A percentile compares a stretch with the other conserved stretches of the same genome.
These are phyloP conservation scores for Rhodinocichla rosea DNA, from an alignment of 2,113 vertebrate species.

Conservation along the genomic window DNA sequence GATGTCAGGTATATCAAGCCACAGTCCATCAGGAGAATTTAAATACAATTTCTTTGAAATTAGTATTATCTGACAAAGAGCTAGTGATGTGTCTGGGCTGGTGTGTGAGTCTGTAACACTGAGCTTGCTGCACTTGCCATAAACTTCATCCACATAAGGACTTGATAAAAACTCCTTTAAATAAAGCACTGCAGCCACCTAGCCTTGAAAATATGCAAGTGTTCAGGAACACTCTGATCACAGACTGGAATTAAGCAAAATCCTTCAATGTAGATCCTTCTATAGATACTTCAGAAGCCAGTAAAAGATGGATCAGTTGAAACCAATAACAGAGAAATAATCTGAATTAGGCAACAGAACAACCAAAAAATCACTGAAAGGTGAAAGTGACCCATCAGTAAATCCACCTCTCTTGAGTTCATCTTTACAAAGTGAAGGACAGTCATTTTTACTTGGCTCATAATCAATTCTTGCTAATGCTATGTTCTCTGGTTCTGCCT, in stretches of 20 bases:
- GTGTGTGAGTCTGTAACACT: not conserved
- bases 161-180: not conserved
- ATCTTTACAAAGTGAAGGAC: not conserved
- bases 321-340: not conserved
- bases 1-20: not conserved
- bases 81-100: not conserved
- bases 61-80: not conserved
- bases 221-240: not conserved
- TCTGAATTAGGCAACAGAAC: not conserved
- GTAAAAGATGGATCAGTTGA: not conserved
- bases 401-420: not conserved
- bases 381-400: not conserved
- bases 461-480: constrained; percentile 35
- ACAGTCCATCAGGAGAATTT: not conserved
- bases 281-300: not conserved
- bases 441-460: not conserved
- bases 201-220: constrained; percentile 57
- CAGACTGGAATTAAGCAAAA: not conserved
- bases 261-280: not conserved
- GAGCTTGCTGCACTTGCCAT: not conserved
- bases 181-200: constrained; percentile 59
- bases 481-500: not conserved
- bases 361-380: not conserved
- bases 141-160: not conserved
- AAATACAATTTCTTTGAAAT: not conserved